These are phyloP conservation scores for Oxyura jamaicensis DNA, from an alignment of 2,113 vertebrate species.

Conservation along the genomic window DNA sequence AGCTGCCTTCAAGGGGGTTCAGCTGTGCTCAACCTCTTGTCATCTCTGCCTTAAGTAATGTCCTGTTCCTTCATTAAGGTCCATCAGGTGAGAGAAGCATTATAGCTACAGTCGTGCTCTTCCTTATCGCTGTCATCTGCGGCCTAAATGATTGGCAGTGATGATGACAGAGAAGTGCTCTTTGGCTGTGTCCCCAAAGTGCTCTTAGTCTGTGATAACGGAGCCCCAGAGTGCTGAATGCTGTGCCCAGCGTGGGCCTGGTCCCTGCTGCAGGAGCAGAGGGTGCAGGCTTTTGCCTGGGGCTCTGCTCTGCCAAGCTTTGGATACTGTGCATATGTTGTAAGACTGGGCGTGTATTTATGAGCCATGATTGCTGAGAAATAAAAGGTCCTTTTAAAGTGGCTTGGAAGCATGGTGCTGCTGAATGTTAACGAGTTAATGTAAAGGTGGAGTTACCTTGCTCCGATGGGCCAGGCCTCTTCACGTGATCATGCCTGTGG, in stretches of 20 bases:
- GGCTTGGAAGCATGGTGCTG: not conserved
- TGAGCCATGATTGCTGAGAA: not conserved
- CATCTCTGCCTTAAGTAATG: not conserved
- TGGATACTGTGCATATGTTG: not conserved
- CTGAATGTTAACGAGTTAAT: not conserved
- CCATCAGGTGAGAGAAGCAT: not conserved
- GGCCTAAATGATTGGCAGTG: not conserved
- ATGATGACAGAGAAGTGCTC: not conserved
- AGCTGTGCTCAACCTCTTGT: not conserved
- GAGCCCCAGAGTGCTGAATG: fast-evolving
- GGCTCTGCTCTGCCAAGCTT: not conserved
- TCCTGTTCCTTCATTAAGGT: not conserved
- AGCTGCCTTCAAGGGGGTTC: not conserved
- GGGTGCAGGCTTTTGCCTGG: fast-evolving
- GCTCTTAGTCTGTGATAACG: not conserved
- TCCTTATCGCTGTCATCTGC: not conserved
- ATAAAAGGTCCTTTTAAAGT: not conserved
- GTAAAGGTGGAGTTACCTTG: not conserved
- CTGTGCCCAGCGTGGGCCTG: not conserved
- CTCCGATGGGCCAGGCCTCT: not conserved
- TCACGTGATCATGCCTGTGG: not conserved
- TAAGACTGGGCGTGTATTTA: not conserved
- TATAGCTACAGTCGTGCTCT: not conserved
- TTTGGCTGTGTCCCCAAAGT: not conserved
- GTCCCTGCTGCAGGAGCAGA: not conserved